Percentiles rank a stretch among this genome's conserved stretches.
Evolutionary conservation across 2,888 invertebrate species (phyloP).

Genomic region (Lithophane socia): DNA sequence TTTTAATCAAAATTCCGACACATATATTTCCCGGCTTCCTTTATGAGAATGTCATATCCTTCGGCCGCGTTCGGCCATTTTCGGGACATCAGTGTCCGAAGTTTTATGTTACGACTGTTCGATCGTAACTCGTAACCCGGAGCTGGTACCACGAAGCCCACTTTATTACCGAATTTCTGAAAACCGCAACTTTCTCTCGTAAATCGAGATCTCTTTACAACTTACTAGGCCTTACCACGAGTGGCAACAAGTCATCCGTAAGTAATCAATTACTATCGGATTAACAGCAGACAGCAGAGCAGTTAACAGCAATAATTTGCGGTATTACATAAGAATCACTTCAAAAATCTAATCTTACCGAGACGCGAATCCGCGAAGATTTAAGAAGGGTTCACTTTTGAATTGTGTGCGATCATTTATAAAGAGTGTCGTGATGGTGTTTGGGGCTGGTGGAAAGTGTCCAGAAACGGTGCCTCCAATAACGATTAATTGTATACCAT

Average conservation of each 20-base stretch:
- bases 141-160: conserved; percentile 68
- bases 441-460: too few relatives aligned
- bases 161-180: conserved; percentile 72
- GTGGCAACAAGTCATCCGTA: not conserved
- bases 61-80: conserved; percentile 15
- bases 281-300: not conserved
- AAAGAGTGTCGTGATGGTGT: too few relatives aligned
- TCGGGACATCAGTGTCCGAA: conserved; percentile 40
- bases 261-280: not conserved
- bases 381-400: too few relatives aligned
- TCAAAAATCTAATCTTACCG: not conserved
- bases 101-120: conserved; percentile 58
- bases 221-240: conserved; percentile 60
- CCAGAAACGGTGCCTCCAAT: too few relatives aligned
- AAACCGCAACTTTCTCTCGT: conserved; percentile 77
- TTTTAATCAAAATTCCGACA: conserved; percentile 56
- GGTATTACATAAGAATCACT: not conserved
- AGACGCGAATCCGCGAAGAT: not conserved
- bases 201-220: conserved; percentile 77
- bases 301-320: too few relatives aligned
- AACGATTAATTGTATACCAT: too few relatives aligned
- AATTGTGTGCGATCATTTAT: too few relatives aligned
- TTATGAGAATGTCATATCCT: conserved; percentile 12
- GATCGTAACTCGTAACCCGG: conserved; percentile 61
- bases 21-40: conserved; percentile 12